phyloP scores from a whole-genome alignment of 2,113 vertebrate genomes.

The Stigmatopora argus region DNA sequence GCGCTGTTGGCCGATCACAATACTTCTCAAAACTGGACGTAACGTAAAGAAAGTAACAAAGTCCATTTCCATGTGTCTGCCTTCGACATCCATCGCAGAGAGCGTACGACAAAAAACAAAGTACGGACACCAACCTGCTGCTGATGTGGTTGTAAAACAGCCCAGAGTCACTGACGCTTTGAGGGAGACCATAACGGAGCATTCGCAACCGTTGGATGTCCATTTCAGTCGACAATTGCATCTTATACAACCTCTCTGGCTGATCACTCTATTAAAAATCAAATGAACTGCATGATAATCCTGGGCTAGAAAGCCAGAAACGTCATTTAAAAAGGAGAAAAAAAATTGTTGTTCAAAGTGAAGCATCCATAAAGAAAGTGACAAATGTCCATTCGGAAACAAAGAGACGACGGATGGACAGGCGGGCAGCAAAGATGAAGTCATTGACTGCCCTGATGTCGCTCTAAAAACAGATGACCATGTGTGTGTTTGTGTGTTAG shows the following conservation, averaged over 20 bases:
- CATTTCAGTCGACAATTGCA: slow-evolving; percentile 42
- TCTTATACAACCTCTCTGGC: slow-evolving; percentile 17
- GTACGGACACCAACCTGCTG: slow-evolving; percentile 59
- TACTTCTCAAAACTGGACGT: slow-evolving; percentile 11
- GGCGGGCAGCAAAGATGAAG: slow-evolving; percentile 56
- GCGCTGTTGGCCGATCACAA: slow-evolving; percentile 16
- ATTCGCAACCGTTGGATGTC: slow-evolving; percentile 57
- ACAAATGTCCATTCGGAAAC: slow-evolving; percentile 40
- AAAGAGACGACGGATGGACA: slow-evolving; percentile 54
- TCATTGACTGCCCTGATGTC: slow-evolving; percentile 57
- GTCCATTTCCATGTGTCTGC: background rate
- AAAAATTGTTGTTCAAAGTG: slow-evolving; percentile 8
- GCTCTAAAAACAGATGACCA: slow-evolving; percentile 38
- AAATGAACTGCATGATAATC: slow-evolving; percentile 27
- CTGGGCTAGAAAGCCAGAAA: slow-evolving; percentile 1
- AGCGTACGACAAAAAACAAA: slow-evolving; percentile 15
- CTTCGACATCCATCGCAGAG: slow-evolving; percentile 11
- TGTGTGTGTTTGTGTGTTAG: slow-evolving; percentile 38
- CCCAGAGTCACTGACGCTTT: slow-evolving; percentile 70
- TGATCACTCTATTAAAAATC: slow-evolving; percentile 11
- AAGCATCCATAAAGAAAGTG: slow-evolving; percentile 15
- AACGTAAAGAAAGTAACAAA: background rate
- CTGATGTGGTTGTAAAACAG: slow-evolving; percentile 57
- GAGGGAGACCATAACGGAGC: slow-evolving; percentile 64
- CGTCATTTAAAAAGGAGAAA: slow-evolving; percentile 9